Base-by-base conservation (phyloP, 2,888 invertebrate genomes). In the Eupithecia vulgata region DNA sequence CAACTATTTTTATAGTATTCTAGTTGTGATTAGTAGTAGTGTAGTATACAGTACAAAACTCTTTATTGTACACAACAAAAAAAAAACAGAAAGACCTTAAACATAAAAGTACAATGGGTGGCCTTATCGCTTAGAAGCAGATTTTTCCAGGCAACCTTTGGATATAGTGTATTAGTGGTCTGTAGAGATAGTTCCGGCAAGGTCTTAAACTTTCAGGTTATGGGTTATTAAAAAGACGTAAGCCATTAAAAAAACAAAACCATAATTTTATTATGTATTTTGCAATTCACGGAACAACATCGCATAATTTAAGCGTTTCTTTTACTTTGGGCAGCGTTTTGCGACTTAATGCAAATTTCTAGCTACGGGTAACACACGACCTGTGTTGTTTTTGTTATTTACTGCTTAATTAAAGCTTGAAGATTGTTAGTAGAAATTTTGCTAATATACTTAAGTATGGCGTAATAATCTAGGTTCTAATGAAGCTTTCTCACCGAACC, bases 301-400 rank as follows among this genome's bases (percentile, higher is more conserved):
- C 35, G 30, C 48, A 34, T 69, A 37, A 66, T 69, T 66, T 73
- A 65, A 57, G 37, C 25, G 6, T 45, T 17, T 8, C 30, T 45
- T 65, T 66, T 66, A 21, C 57, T 5, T 62, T 21, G 61, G 34
- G 30, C 34, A 25, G 12, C 34, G 17, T 61, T 61, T 70, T 74
- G 59, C 69, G 42, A 70, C 37, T 71, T 74, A 30, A 74, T 74
- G 73, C 35, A 70, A 74, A 74, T 71, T 68, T 37, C 59, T 45
- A 64, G 45, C 70, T 64, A 74, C 68, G n/a, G 45, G 52, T 70
- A 68, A 70, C 70, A 70, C 73, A 74, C 70, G 57, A 62, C 37
- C n/a, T 70, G 57, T 67, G 7, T 57, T 25, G 57, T 57, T 73
- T 73, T 62, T 25, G 52, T 70, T 67, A 65, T 74, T 74, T 71